Conservation (phyloP, 2,113 vertebrate genomes). For the Calyptomena viridis region DNA sequence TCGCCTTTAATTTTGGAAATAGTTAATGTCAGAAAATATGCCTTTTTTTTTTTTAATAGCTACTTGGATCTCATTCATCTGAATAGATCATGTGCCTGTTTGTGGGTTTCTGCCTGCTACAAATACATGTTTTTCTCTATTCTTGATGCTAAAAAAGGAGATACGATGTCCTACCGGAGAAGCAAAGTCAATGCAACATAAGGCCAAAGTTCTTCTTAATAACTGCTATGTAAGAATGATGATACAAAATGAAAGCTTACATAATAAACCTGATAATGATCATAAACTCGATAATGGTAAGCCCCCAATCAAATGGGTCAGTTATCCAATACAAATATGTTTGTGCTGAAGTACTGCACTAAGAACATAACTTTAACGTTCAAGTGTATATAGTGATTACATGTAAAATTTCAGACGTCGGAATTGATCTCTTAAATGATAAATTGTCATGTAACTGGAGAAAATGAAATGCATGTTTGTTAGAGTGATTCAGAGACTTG, state of each 20-base stretch:
- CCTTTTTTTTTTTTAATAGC: background rate
- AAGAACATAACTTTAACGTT: background rate
- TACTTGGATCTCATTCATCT: fast-evolving
- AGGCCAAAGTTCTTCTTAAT: background rate
- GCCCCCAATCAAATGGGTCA: background rate
- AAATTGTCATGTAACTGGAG: background rate
- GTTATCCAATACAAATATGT: background rate
- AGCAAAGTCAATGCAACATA: background rate
- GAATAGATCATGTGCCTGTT: background rate
- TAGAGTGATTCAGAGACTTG: background rate
- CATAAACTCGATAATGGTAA: background rate
- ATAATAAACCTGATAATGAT: no score
- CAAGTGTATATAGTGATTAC: background rate
- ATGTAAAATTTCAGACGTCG: background rate
- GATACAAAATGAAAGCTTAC: background rate
- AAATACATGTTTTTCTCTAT: fast-evolving
- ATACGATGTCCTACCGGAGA: background rate
- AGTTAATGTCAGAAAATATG: background rate
- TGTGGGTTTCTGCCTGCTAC: background rate
- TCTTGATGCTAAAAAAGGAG: background rate
- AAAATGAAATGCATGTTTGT: background rate
- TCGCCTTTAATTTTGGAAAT: background rate
- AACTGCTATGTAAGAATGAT: no score
- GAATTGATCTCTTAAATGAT: background rate
- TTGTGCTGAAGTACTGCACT: background rate